These are phyloP conservation scores for Synanthedon andrenaeformis DNA, from an alignment of 2,888 invertebrate species.

Conservation along the genomic window DNA sequence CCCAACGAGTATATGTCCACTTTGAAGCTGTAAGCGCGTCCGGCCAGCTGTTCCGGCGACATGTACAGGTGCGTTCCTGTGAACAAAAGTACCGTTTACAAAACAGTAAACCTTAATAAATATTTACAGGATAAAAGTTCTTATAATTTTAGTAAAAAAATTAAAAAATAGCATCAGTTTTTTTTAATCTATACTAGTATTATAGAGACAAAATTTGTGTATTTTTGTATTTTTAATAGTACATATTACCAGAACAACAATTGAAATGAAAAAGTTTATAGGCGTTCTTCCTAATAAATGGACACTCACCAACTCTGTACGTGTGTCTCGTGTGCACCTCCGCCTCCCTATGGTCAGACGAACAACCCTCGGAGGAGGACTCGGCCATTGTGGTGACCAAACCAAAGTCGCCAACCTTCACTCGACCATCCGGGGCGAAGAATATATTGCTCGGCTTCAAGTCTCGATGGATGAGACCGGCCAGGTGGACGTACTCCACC, in stretches of 20 bases:
- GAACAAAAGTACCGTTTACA: background rate
- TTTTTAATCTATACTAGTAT: too few relatives aligned
- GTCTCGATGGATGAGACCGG: slow-evolving; percentile 95
- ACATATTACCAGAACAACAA: too few relatives aligned
- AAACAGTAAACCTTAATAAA: too few relatives aligned
- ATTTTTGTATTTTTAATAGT: too few relatives aligned
- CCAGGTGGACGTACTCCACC: slow-evolving; percentile 94
- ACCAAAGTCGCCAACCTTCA: slow-evolving; percentile 98
- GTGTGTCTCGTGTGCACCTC: slow-evolving; percentile 62
- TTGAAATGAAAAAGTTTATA: too few relatives aligned
- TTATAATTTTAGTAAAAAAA: too few relatives aligned
- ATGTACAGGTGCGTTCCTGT: slow-evolving; percentile 94
- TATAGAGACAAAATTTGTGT: too few relatives aligned
- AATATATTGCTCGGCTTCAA: slow-evolving; percentile 84
- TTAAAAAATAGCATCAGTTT: too few relatives aligned
- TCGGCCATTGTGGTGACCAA: slow-evolving; percentile 88
- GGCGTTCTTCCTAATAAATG: background rate
- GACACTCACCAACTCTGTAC: slow-evolving; percentile 71
- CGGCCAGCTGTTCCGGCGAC: slow-evolving; percentile 93
- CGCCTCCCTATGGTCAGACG: slow-evolving; percentile 15
- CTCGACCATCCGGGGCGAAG: slow-evolving; percentile 86
- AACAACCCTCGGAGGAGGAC: slow-evolving; percentile 19
- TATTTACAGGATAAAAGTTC: too few relatives aligned
- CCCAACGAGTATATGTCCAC: slow-evolving; percentile 97
- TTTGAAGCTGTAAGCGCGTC: slow-evolving; percentile 85